Base-by-base conservation (phyloP, 2,888 invertebrate species). In the Micoletzkya japonica region DNA sequence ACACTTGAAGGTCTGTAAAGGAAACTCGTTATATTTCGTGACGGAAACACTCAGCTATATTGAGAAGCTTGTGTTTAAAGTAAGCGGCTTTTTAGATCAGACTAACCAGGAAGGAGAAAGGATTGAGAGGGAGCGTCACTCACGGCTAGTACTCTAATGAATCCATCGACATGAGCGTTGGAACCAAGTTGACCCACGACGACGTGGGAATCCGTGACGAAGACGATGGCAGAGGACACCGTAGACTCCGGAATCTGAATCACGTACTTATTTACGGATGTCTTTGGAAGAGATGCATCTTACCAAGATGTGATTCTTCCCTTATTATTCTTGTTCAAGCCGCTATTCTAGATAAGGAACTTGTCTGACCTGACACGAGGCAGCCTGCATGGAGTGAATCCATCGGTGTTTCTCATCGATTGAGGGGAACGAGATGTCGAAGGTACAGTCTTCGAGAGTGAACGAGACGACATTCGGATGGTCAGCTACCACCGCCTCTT, bases 141-240 rank as follows among this genome's bases (percentile, higher is more conserved):
- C 24, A 75, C 73, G 14, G 44, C 67, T 24, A 82, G 71, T 1
- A 77, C 70, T n/a, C 83, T 74, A 60, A 83, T 74, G 60, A 83
- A 83, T 32, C 83, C 83, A 57, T 83, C 83, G 17, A 68, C 68
- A 28, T 58, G 58, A 14, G 57, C 57, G 10, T 68, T 68, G 30
- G 57, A 57, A 32, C 68, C 68, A 57, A 68, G n/a, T 34, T 68
- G 57, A 6, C 57, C 68, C 20, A 57, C 20, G 32, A 68, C 36
- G 26, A 68, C 30, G 49, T 68, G 28, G 17, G 68, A 58, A 28
- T 68, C 68, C 10, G 68, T 68, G n/a, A 68, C 44, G 58, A 68
- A 58, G 34, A 58, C 17, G 32, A 68, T 26, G 17, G 68, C 57
- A 17, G 68, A 68, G n/a, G 68, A 68, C 44, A 68, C 7, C 10